phyloP scores from a whole-genome alignment of 2,113 vertebrate species.

The Eolophus roseicapilla region DNA sequence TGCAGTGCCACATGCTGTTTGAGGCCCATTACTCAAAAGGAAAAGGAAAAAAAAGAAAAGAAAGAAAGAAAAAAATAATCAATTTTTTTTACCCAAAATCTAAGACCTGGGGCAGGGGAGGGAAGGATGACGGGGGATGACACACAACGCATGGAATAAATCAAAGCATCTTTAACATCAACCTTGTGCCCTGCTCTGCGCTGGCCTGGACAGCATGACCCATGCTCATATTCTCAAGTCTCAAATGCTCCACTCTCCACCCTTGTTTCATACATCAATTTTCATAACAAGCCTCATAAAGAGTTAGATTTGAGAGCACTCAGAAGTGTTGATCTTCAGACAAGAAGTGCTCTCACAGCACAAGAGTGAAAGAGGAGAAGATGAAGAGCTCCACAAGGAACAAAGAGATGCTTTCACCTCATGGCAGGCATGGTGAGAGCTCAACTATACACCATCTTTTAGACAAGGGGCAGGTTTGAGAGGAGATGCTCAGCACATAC shows the following conservation, averaged over 20 bases:
- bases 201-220: not conserved
- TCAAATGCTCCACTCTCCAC: not conserved
- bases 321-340: slow-evolving; percentile 42
- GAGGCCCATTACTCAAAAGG: slow-evolving; percentile 26
- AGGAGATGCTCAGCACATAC: not conserved
- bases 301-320: slow-evolving; percentile 31
- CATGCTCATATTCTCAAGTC: not conserved
- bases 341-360: slow-evolving; percentile 44
- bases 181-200: not conserved
- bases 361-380: not conserved
- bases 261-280: slow-evolving; percentile 34
- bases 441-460: not conserved
- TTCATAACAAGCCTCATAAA: slow-evolving; percentile 54
- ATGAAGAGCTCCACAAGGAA: not conserved
- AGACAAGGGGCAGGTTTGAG: not conserved
- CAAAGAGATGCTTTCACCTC: slow-evolving; percentile 15
- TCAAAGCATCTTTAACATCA: not conserved
- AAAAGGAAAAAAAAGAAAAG: not conserved
- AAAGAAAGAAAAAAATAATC: not conserved
- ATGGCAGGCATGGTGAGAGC: fast-evolving
- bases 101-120: not conserved
- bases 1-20: slow-evolving; percentile 33
- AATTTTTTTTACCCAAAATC: not conserved
- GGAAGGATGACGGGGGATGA: fast-evolving
- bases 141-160: not conserved